These are phyloP conservation scores for Rhagoletis zephyria DNA, from an alignment of 1,140 invertebrate species.

Conservation along the genomic window DNA sequence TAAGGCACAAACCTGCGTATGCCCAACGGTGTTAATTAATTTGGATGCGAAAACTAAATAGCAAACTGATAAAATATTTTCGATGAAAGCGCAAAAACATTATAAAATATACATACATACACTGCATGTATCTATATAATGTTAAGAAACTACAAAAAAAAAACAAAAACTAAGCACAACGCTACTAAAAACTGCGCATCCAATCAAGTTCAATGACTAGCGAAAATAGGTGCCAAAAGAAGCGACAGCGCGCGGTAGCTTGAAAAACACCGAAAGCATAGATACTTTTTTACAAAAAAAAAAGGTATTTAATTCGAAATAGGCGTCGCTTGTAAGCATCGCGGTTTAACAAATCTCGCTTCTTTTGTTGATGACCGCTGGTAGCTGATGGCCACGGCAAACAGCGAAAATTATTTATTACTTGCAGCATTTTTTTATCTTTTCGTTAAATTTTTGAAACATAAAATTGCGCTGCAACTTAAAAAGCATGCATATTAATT, in stretches of 20 bases:
- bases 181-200: conserved; percentile 23
- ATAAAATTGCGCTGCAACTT: conserved; percentile 3
- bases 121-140: no score
- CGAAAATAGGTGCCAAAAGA: not conserved
- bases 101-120: no score
- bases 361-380: not conserved
- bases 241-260: not conserved
- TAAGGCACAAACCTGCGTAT: not conserved
- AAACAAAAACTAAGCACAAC: not conserved
- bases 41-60: not conserved
- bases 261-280: not conserved
- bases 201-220: conserved; percentile 46
- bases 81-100: not conserved
- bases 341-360: not conserved
- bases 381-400: not conserved
- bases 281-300: not conserved
- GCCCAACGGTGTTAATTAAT: not conserved
- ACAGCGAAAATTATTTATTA: conserved; percentile 31
- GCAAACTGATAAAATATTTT: not conserved
- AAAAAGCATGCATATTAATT: not conserved
- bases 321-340: not conserved
- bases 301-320: conserved; percentile 29
- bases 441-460: not conserved
- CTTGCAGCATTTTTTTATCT: not conserved
- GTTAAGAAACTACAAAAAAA: not conserved